Evolutionary conservation across 1,140 invertebrate genomes (phyloP).

Genomic region (Drosophila arizonae): DNA sequence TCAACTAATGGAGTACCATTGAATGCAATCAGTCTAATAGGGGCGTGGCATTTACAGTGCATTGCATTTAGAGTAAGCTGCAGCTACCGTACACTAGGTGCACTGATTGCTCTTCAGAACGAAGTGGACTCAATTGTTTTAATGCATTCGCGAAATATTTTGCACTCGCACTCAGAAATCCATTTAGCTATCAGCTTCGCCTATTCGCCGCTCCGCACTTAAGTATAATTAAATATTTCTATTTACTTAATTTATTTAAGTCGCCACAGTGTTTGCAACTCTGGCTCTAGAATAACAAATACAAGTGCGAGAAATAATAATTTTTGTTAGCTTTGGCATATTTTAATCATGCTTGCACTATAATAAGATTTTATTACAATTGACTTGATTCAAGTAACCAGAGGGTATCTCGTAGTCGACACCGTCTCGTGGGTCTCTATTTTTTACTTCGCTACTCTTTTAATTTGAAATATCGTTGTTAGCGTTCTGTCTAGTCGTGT

Average conservation of each 20-base stretch:
- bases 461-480: conserved; percentile 12
- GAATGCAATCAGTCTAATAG: conserved; percentile 49
- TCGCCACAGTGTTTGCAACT: neutral
- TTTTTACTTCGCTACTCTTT: neutral
- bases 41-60: conserved; percentile 3
- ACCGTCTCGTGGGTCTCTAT: no score
- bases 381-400: no score
- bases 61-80: conserved; percentile 40
- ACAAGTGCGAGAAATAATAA: no score
- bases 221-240: conserved; percentile 63
- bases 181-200: conserved; percentile 45
- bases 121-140: conserved; percentile 4
- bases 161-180: conserved; percentile 46
- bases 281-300: no score
- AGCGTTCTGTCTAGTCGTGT: conserved; percentile 9
- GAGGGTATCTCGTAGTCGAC: no score
- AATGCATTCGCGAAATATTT: conserved; percentile 22
- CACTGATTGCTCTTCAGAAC: conserved; percentile 26
- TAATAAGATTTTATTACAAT: no score
- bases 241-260: conserved; percentile 45
- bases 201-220: conserved; percentile 42
- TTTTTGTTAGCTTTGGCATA: no score
- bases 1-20: conserved; percentile 31
- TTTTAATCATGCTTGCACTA: no score
- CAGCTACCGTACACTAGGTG: neutral